A percentile compares a stretch with the other conserved stretches of the same genome.
Evolutionary conservation across 2,113 vertebrate species (phyloP).

Genomic region (Coracopsis vasa): DNA sequence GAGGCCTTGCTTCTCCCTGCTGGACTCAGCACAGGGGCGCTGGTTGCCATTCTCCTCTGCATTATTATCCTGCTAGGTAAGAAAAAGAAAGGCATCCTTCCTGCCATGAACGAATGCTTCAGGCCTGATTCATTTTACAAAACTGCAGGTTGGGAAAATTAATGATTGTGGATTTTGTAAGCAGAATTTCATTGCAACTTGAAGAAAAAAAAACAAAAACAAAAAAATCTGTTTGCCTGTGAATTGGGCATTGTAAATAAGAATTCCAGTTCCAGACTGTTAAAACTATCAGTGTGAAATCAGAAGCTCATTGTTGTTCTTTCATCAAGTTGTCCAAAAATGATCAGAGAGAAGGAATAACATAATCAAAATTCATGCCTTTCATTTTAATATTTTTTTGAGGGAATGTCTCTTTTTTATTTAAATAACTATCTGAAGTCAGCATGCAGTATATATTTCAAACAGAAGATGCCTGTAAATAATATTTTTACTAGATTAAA

Average conservation of each 20-base stretch:
- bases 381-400: neutral
- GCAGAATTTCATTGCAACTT: neutral
- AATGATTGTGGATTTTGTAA: neutral
- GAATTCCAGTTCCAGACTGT: neutral
- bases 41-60: slow-evolving; percentile 80
- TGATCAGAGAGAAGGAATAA: neutral
- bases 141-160: neutral
- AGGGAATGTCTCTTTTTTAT: neutral
- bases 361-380: neutral
- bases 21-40: slow-evolving; percentile 78
- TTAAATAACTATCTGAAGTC: neutral
- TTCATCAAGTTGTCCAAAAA: neutral
- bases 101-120: neutral
- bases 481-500: neutral
- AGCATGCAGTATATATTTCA: neutral
- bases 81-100: neutral
- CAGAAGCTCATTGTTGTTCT: neutral
- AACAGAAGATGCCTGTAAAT: neutral
- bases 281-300: neutral
- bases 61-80: slow-evolving; percentile 77
- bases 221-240: neutral
- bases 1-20: slow-evolving; percentile 76
- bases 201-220: neutral
- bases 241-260: neutral
- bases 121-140: neutral